Percentiles rank a stretch among this genome's conserved stretches.
phyloP scores from a whole-genome alignment of 2,113 vertebrate species.

The Enhydra lutris region DNA sequence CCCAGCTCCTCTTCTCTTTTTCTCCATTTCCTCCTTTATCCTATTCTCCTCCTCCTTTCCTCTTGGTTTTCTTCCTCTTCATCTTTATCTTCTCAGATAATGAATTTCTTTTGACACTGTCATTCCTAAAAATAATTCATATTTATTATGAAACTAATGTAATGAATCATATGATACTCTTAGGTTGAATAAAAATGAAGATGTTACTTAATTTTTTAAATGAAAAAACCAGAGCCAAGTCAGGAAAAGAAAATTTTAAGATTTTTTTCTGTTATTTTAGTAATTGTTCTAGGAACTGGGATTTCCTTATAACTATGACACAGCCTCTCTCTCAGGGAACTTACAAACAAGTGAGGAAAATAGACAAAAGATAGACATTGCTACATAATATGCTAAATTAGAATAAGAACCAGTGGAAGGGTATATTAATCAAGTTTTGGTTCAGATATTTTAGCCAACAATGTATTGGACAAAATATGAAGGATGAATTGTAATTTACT shows the following conservation, averaged over 20 bases:
- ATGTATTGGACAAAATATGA: background rate
- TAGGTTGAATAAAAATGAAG: background rate
- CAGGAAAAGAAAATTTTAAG: background rate
- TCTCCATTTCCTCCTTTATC: background rate
- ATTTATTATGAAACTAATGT: background rate
- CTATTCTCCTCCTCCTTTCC: background rate
- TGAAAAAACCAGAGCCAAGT: background rate
- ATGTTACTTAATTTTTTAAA: conserved; percentile 36
- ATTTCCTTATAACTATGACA: background rate
- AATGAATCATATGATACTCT: background rate
- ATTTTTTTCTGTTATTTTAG: background rate
- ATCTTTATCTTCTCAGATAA: background rate
- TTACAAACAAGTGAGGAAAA: background rate
- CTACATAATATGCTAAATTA: background rate
- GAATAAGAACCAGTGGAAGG: background rate
- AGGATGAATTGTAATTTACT: background rate
- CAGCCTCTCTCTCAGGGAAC: background rate
- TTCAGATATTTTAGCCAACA: background rate
- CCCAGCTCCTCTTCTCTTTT: background rate
- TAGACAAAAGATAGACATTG: background rate
- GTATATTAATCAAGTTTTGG: background rate
- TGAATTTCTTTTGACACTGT: background rate
- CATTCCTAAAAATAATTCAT: background rate
- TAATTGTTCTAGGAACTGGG: background rate
- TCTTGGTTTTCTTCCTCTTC: background rate